phyloP scores from a whole-genome alignment of 2,113 vertebrate species.

The Mastomys coucha region DNA sequence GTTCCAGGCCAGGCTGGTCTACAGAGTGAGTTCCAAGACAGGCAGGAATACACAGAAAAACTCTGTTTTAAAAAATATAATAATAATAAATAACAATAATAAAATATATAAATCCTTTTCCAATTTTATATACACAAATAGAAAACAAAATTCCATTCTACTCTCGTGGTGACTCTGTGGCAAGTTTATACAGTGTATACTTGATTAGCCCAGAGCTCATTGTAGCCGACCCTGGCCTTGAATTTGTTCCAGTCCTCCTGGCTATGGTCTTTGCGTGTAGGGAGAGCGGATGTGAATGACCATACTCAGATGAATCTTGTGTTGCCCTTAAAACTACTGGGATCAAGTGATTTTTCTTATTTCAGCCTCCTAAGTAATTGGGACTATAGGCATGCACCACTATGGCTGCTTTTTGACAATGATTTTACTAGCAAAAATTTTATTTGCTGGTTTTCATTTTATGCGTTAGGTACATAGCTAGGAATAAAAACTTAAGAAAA shows the following conservation, averaged over 20 bases:
- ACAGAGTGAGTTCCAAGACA: not conserved
- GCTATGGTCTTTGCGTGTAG: not conserved
- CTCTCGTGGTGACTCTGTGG: not conserved
- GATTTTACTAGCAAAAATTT: slow-evolving; percentile 56
- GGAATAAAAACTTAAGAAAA: not conserved
- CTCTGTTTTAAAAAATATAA: not conserved
- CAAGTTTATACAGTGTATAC: not conserved
- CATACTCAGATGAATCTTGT: not conserved
- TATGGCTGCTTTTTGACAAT: not conserved
- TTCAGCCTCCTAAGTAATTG: not conserved
- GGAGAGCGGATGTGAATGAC: not conserved
- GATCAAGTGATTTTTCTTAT: not conserved
- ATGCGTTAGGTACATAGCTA: not conserved
- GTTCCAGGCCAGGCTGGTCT: not conserved
- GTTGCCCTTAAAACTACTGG: not conserved
- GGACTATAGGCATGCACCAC: too few relatives aligned
- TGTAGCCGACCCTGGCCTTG: not conserved
- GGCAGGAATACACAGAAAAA: not conserved
- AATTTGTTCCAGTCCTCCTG: not conserved
- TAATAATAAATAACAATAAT: not conserved
- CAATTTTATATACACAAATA: not conserved
- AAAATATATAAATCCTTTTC: not conserved
- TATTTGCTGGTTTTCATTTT: slow-evolving; percentile 34
- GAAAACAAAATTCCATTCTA: slow-evolving; percentile 19
- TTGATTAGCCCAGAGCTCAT: not conserved